These are phyloP conservation scores for Halichoeres trimaculatus DNA, from an alignment of 2,113 vertebrate species.

Conservation along the genomic window DNA sequence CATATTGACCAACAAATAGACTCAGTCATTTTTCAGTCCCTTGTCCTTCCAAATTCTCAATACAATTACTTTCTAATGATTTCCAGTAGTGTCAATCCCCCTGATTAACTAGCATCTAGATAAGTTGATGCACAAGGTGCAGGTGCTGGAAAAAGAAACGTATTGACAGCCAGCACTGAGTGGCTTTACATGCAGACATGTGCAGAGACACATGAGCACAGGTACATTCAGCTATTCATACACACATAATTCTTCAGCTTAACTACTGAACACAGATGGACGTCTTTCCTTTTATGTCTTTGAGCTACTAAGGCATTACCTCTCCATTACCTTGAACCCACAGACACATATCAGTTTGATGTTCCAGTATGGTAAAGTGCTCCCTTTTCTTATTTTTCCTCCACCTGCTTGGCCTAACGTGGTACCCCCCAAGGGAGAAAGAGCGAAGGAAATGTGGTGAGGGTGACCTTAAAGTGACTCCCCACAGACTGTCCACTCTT, in stretches of 20 bases:
- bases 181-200: constrained; percentile 27
- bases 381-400: constrained; percentile 28
- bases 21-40: constrained; percentile 68
- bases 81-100: constrained; percentile 65
- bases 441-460: constrained; percentile 45
- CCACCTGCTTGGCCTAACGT: constrained; percentile 34
- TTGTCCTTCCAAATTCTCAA: constrained; percentile 66
- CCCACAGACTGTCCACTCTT: constrained; percentile 56
- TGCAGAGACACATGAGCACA: not conserved
- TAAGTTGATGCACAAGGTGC: constrained; percentile 49
- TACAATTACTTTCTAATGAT: constrained; percentile 74
- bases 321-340: constrained; percentile 7
- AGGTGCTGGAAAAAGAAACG: constrained; percentile 52
- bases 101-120: constrained; percentile 71
- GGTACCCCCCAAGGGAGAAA: constrained; percentile 33
- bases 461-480: constrained; percentile 65
- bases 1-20: constrained; percentile 62
- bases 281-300: not conserved
- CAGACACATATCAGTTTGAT: constrained; percentile 13
- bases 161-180: constrained; percentile 58
- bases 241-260: not conserved
- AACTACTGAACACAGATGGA: not conserved
- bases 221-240: not conserved
- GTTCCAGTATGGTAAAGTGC: constrained; percentile 14
- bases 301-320: constrained; percentile 8